Percentiles rank a stretch among this genome's conserved stretches.
phyloP scores from a whole-genome alignment of 2,888 invertebrate species.

The Lithosia quadra region DNA sequence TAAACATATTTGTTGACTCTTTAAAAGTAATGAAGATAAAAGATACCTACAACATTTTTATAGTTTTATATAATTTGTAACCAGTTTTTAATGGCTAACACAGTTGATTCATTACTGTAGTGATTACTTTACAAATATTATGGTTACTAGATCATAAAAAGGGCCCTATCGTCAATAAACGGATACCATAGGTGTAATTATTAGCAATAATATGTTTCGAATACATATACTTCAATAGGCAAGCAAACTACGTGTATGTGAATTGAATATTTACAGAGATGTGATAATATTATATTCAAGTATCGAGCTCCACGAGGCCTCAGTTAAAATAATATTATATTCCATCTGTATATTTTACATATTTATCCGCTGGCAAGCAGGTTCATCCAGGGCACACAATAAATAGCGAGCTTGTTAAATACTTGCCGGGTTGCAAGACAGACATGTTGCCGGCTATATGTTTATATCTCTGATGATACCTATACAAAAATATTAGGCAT shows the following conservation, averaged over 20 bases:
- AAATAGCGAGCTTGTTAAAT: not conserved
- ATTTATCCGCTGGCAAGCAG: not conserved
- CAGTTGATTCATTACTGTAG: constrained; percentile 15
- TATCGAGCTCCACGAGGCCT: not conserved
- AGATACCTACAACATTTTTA: constrained; percentile 3
- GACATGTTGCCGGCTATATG: not conserved
- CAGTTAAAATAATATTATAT: not conserved
- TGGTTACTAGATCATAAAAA: not conserved
- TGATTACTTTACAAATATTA: constrained; percentile 19
- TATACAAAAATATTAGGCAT: not conserved
- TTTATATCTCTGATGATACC: too few species aligned
- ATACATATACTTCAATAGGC: not conserved
- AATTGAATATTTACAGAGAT: not conserved
- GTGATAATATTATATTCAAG: not conserved
- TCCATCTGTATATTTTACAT: too few species aligned
- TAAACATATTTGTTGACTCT: not conserved
- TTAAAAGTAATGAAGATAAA: not conserved
- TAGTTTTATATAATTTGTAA: constrained; percentile 22
- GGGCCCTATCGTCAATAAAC: not conserved
- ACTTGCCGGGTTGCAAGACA: not conserved
- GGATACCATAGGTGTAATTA: not conserved
- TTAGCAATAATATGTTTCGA: not conserved
- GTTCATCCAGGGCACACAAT: not conserved
- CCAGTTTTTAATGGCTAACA: constrained; percentile 22
- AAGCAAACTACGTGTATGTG: not conserved